Evolutionary conservation across 1,140 invertebrate genomes (phyloP), one percentile per base, ranked within the genome.

Genomic region (Copidosoma floridanum): DNA sequence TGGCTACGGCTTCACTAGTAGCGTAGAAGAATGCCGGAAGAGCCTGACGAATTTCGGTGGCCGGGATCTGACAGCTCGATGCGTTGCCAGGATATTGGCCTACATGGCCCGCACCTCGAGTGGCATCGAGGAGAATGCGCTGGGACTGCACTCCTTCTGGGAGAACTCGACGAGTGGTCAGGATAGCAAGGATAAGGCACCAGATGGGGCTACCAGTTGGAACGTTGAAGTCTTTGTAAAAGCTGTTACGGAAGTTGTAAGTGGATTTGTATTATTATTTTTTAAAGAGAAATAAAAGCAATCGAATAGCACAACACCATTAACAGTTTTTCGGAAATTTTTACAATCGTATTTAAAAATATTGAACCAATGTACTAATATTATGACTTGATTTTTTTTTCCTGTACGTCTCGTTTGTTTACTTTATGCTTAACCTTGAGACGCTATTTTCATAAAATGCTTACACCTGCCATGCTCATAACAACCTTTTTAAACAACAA

Each of bases 161-260:
- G 67, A 71, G 16, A 77, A 68, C 53, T 70, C 75, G 11, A 61
- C 65, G 5, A 46, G 67, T 12, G 60, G 65, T 46, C 70, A 72
- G 20, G 75, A 78, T 37, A 77, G 55, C 26, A 79, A 77, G 63
- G 74, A 78, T 53, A 81, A 77, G 63, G 59, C 76, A 51, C 67
- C 68, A 57, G 75, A 80, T 64, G 60, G 77, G 38, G 78, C 81
- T 56, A 83, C 80, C n/a, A 86, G 90, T 2, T 98, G 95, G 95
- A 97, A 96, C 80, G 85, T 94, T 11, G 95, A 98, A 71, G 84
- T 94, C 47, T 97, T 97, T 76, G 88, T 97, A 8, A 89, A 95
- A 73, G 87, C 91, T 35, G 74, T 97, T 8, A 94, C 95, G 76
- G 95, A 97, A 75, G 80, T 94, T 64, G 89, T 91, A 67, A 77